These are phyloP conservation scores for Heliothis subflexa DNA, from an alignment of 1,140 invertebrate species.

Conservation along the genomic window DNA sequence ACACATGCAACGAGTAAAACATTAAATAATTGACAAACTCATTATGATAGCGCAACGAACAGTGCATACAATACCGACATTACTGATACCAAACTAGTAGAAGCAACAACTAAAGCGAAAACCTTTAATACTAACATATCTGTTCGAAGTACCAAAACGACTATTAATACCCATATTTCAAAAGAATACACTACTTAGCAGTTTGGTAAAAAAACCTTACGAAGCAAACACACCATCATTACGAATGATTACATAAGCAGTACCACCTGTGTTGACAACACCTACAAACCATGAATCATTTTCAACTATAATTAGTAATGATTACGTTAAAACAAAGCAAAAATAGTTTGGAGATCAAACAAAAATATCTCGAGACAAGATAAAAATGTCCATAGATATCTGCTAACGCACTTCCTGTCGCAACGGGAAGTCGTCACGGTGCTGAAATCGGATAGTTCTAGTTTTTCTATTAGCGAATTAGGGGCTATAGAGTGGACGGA, in stretches of 20 bases:
- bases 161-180: too few species aligned
- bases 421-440: conserved; percentile 73
- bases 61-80: not conserved
- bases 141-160: not conserved
- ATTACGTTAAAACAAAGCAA: not conserved
- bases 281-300: not conserved
- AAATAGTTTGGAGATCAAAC: conserved; percentile 8
- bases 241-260: not conserved
- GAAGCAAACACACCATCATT: not conserved
- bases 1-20: not conserved
- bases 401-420: conserved; percentile 64
- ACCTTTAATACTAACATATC: not conserved
- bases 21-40: not conserved
- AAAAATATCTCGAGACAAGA: conserved; percentile 34
- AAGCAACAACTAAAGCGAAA: not conserved
- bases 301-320: not conserved
- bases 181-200: too few species aligned
- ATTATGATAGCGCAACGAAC: conserved; percentile 3
- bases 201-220: too few species aligned
- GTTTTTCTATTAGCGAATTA: conserved; percentile 81
- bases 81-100: not conserved
- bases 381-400: conserved; percentile 36
- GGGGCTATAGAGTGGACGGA: conserved; percentile 63
- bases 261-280: not conserved
- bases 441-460: conserved; percentile 76